Conservation (phyloP, 64 coral and sea anemone species). For the Anthopleura sola region DNA sequence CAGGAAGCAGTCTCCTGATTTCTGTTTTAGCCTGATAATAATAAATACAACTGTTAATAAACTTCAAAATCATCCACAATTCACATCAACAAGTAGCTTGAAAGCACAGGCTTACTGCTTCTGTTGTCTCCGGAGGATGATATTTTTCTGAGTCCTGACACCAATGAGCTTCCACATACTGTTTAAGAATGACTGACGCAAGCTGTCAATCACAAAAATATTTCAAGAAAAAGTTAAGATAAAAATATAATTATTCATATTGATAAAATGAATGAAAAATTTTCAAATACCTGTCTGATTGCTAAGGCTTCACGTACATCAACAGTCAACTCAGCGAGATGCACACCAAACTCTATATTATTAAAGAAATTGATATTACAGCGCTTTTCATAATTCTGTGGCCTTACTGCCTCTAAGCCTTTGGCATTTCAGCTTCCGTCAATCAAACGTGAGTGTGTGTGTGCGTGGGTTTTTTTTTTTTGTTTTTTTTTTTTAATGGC, state of each 20-base stretch:
- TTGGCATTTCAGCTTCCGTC: too few relatives aligned
- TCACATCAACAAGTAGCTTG: background rate
- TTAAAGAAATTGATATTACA: too few relatives aligned
- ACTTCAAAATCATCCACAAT: background rate
- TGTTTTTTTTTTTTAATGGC: too few relatives aligned
- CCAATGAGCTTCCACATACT: slow-evolving; percentile 96
- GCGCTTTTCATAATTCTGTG: too few relatives aligned
- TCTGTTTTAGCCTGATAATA: slow-evolving; percentile 74
- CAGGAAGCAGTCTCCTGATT: slow-evolving; percentile 80
- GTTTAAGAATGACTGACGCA: slow-evolving; percentile 81
- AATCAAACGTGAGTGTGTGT: too few relatives aligned
- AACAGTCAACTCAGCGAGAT: slow-evolving; percentile 87
- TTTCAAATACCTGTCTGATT: slow-evolving; percentile 73
- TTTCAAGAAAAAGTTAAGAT: background rate
- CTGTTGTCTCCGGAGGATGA: slow-evolving; percentile 76
- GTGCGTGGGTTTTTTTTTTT: too few relatives aligned
- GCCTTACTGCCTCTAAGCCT: too few relatives aligned
- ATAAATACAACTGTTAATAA: background rate
- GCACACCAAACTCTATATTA: slow-evolving; percentile 97
- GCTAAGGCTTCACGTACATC: slow-evolving; percentile 77
- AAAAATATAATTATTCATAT: background rate
- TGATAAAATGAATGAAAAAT: background rate
- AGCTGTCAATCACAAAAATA: slow-evolving; percentile 43
- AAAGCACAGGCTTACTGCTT: slow-evolving; percentile 49
- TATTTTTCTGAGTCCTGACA: slow-evolving; percentile 78